phyloP scores from a whole-genome alignment of 1,140 invertebrate genomes.

The Calosoma granatense region DNA sequence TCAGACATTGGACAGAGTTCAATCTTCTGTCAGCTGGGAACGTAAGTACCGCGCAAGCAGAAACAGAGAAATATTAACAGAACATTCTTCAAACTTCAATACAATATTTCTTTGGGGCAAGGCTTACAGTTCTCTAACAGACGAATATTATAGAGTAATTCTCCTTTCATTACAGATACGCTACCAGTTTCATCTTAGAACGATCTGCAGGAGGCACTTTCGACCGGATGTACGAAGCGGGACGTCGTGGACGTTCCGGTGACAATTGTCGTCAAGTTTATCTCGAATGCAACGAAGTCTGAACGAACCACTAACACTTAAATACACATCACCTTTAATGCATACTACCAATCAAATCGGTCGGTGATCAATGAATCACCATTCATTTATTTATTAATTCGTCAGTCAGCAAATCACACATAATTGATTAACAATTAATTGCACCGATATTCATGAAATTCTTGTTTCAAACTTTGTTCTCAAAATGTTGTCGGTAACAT shows the following conservation, averaged over 20 bases:
- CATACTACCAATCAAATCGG: background rate
- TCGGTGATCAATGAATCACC: background rate
- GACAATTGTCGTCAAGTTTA: conserved; percentile 74
- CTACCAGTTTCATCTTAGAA: conserved; percentile 72
- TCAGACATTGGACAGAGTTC: conserved; percentile 70
- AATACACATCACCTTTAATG: no score
- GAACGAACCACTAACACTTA: conserved; percentile 28
- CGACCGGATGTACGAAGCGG: conserved; percentile 72
- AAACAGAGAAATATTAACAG: conserved; percentile 7
- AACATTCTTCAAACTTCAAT: no score
- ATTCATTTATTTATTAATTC: background rate
- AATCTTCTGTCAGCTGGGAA: conserved; percentile 85
- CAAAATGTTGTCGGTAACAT: no score
- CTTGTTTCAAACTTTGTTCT: no score
- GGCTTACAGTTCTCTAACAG: background rate
- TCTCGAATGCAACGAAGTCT: conserved; percentile 79
- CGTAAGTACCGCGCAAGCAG: conserved; percentile 56
- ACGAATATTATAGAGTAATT: background rate
- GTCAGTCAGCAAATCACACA: background rate
- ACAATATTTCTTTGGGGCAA: conserved; percentile 6
- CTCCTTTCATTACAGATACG: conserved; percentile 50
- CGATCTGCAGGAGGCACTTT: conserved; percentile 58
- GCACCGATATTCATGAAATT: no score
- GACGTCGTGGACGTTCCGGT: conserved; percentile 68
- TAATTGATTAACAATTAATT: no score